Base-by-base conservation (phyloP, 1,140 invertebrate genomes). In the Dendrolimus kikuchii region DNA sequence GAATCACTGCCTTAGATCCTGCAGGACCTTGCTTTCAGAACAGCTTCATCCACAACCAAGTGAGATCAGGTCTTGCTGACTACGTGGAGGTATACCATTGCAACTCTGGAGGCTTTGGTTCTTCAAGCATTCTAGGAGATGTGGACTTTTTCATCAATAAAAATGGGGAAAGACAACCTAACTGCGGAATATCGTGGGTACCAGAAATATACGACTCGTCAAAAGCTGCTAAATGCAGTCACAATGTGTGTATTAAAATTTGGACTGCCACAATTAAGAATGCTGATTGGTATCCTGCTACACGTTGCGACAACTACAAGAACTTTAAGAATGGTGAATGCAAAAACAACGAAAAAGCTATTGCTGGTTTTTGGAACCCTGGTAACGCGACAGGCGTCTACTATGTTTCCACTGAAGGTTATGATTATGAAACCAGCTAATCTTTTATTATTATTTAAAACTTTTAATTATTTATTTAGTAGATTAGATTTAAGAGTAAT, bases 91-190 rank as follows among this genome's bases (percentile, higher is more conserved):
- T 66, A 6, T 66, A 60, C 42, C 64, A 66, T 36, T 63, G 64
- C 37, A 66, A 66, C 37, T 45, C 44, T 23, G 23, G 23, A 23
- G 90, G 89, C 40, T 92, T 93, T 68, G 94, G 94, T 0, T 92
- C 93, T 46, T 77, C 74, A 2, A 81, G 83, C 51, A 67, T 81
- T 46, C 64, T 79, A 46, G 93, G 93, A 7, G 91, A 94, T 63
- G 89, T 90, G 9, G 95, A 96, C 71, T 96, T 96, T 85, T 96
- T 93, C 73, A 92, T 94, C 0, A 96, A 96, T 68, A 93, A 93
- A 39, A 46, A 46, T 23, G 93, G 93, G 0, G 51, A 71, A 4
- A 66, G 72, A 5, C 89, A 88, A 48, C 89, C 89, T n/a, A 87
- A 89, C 9, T 88, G 89, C 51, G 53, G 72, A 5, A 78, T 78